phyloP scores from a whole-genome alignment of 2,797 vertebrate genomes.

The Mormyrops attenuatus region DNA sequence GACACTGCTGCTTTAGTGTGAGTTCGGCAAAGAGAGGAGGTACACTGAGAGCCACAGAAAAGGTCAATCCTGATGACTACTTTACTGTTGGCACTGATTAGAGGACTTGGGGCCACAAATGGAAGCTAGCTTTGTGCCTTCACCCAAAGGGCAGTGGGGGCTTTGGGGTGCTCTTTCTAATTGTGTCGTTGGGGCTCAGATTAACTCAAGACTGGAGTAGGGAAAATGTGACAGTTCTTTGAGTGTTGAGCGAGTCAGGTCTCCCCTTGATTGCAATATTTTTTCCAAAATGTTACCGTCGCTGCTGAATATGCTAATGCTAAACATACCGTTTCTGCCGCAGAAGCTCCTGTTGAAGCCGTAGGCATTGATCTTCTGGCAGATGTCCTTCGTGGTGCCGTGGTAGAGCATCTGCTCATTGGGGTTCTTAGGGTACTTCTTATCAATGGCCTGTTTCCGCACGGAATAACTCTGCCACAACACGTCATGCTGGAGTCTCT shows the following conservation, averaged over 20 bases:
- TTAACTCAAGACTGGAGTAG: background rate
- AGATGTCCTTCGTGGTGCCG: slow-evolving; percentile 44
- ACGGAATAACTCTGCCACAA: slow-evolving; percentile 50
- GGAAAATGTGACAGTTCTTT: background rate
- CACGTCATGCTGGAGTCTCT: slow-evolving; percentile 45
- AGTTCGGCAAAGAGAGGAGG: background rate
- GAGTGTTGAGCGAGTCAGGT: background rate
- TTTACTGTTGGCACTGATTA: background rate
- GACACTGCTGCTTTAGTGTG: background rate
- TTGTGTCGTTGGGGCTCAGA: background rate
- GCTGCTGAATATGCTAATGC: background rate
- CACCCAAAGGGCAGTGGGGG: background rate
- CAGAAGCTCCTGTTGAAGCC: slow-evolving; percentile 56
- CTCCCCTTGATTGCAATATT: background rate
- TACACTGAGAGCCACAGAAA: background rate
- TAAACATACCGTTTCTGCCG: slow-evolving; percentile 47
- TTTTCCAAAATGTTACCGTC: background rate
- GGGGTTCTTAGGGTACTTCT: slow-evolving; percentile 41
- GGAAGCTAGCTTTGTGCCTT: background rate
- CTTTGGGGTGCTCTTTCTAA: background rate
- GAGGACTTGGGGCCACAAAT: background rate
- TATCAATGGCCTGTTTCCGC: slow-evolving; percentile 42
- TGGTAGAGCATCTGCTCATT: slow-evolving; percentile 48
- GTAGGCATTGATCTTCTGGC: slow-evolving; percentile 43
- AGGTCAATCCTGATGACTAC: background rate